Base-by-base conservation (phyloP, 2,888 invertebrate genomes). In the Fissipunctia ypsillon region DNA sequence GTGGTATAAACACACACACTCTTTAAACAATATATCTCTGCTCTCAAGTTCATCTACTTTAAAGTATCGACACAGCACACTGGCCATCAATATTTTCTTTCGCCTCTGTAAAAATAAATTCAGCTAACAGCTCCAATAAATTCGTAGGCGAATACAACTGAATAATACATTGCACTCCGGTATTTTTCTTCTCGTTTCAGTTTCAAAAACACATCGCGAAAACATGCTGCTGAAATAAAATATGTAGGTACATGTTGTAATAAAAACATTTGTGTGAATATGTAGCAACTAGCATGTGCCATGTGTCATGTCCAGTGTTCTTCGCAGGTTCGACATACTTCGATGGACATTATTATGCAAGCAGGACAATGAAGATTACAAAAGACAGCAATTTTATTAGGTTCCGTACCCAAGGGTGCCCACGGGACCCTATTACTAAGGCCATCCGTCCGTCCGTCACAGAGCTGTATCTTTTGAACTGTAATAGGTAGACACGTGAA, bases 141-240 rank as follows among this genome's bases (percentile, higher is more conserved):
- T 80, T 78, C 67, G 63, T 28, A 35, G 48, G 9, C 77, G 56
- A 81, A 77, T 56, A 81, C 72, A 82, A 67, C 72, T 80, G 80
- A 80, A 80, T 80, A 80, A 80, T 60, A 82, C 72, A 80, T 82
- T 64, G 80, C 72, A 66, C 14, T 59, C 50, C 22, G 45, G 14
- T 78, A 72, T 82, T 81, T 76, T 81, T 50, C 54, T 59, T 67
- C 28, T 16, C 38, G 67, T 67, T 72, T 60, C 71, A 67, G 61
- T 67, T 67, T 67, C 25, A 72, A 66, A 69, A 76, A 76, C 48
- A 76, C 70, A 70, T 81, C 60, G 61, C 25, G 54, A 70, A 57
- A 63, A 66, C 63, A 52, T 63, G 56, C n/a, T 25, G 45, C 45
- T 16, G 43, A 9, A 64, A 76, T 38, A 79, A 69, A 60, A 76